Conservation (phyloP, 2,797 vertebrate species). For the Crypturellus tataupa region DNA sequence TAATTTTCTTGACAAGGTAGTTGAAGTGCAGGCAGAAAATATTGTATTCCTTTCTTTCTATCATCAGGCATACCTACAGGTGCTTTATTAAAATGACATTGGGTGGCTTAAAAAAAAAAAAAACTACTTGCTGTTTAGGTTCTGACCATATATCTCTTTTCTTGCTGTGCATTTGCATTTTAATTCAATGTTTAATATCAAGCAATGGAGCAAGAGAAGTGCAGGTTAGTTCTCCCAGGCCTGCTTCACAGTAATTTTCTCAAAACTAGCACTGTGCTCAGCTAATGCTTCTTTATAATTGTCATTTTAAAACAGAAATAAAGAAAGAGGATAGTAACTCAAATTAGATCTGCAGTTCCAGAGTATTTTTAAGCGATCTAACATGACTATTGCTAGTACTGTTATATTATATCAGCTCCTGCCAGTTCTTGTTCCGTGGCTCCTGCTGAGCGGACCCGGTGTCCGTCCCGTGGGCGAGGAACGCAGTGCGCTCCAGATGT, state of each 20-base stretch:
- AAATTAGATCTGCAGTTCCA: constrained; percentile 66
- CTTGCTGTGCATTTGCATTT: constrained; percentile 73
- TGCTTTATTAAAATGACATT: constrained; percentile 74
- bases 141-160: constrained; percentile 73
- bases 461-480: constrained; percentile 67
- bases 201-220: constrained; percentile 72
- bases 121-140: constrained; percentile 50
- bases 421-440: constrained; percentile 62
- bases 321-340: constrained; percentile 46
- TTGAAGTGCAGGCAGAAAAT: constrained; percentile 53
- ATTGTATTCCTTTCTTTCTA: constrained; percentile 18
- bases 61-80: constrained; percentile 76
- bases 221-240: constrained; percentile 59
- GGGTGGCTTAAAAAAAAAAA: constrained; percentile 49
- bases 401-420: constrained; percentile 71
- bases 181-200: constrained; percentile 71
- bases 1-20: constrained; percentile 64
- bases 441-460: constrained; percentile 69
- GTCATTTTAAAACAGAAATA: constrained; percentile 29
- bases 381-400: constrained; percentile 70
- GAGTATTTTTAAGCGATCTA: constrained; percentile 55
- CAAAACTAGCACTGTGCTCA: constrained; percentile 72
- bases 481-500: constrained; percentile 55
- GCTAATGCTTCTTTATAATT: constrained; percentile 60
- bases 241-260: constrained; percentile 60